Base-by-base conservation (phyloP, 2,888 invertebrate species). In the Dryomyza anilis region DNA sequence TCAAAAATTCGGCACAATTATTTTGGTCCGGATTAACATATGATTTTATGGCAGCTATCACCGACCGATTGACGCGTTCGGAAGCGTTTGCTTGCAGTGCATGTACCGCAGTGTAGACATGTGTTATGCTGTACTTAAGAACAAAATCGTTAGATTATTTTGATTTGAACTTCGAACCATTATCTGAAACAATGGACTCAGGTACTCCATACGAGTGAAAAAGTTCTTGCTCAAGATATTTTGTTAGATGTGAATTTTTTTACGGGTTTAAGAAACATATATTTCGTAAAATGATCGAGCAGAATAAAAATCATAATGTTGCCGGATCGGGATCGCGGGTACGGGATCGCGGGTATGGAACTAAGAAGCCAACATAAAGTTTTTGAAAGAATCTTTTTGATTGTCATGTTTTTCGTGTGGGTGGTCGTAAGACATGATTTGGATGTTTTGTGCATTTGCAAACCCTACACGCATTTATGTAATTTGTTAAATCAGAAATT, bases 1-100 rank as follows among this genome's bases (percentile, higher is more conserved):
- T 67, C 1, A 68, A 29, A 7, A 65, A n/a, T 3, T 64, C 65
- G 59, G 67, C 67, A 68, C 67, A 68, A 46, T 65, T 52, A 0
- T 23, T 64, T 30, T 72, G 64, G 43, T 66, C 53, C 0, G 64
- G 58, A 14, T 53, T n/a, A n/a, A 70, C 16, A 36, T 57, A 65
- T 1, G 66, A 29, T 7, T 66, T 55, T 7, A 68, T 64, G 10
- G 53, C 67, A 2, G 65, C 56, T 7, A 69, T 65, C 3, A 57
- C 43, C 1, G 65, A 69, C 1, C 64, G 39, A 25, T 68, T 70
- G 0, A 68, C 67, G 7, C 65, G 46, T 30, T 69, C 63, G 2
- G 66, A 63, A 1, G 63, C 63, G 30, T 69, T 70, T 0, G 53
- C 50, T 29, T 67, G 67, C 1, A 56, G 61, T 8, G 65, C 52